Evolutionary conservation across 2,113 vertebrate genomes (phyloP), one percentile per base, ranked within the genome.

Genomic region (Pipra filicauda): DNA sequence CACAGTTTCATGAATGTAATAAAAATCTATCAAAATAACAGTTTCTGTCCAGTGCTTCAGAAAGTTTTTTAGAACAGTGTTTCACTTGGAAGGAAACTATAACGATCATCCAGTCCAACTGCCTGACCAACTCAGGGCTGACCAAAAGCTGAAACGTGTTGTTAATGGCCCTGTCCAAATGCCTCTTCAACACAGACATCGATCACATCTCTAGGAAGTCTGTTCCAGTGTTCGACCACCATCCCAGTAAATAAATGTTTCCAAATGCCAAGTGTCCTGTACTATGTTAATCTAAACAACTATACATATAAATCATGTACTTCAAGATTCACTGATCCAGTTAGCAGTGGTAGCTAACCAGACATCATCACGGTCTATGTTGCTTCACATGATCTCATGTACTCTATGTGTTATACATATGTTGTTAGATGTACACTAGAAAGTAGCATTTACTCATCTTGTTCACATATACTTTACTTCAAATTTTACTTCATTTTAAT

Each of bases 331-430:
- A 46, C 51, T 46, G 61, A 61, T 31, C 3, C 6, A 46, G 69
- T 28, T 4, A 52, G 46, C 49, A 62, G 31, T 2, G 11, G 35
- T 3, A 31, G 70, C 74, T 35, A 8, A 64, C 43, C 27, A 75
- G 48, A 70, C 69, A 65, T 24, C 39, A 19, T 6, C 69, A 31
- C 15, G 35, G 41, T 27, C 39, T 35, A 1, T 6, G 14, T 24
- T 54, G 31, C 59, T 78, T 39, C 52, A 27, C 15, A 26, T 0
- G 0, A 20, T 11, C 37, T 52, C 70, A 55, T 0, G 0, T 17
- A 49, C 16, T 48, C 26, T 11, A n/a, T 5, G 8, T 0, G 1
- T 23, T 22, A 5, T 2, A 44, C 0, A 0, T 17, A 21, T 8
- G 7, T 18, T 37, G 19, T 18, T 59, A 89, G 49, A 65, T 4